Conservation (phyloP, 2,888 invertebrate genomes). For the Stenotaenia linearis region DNA sequence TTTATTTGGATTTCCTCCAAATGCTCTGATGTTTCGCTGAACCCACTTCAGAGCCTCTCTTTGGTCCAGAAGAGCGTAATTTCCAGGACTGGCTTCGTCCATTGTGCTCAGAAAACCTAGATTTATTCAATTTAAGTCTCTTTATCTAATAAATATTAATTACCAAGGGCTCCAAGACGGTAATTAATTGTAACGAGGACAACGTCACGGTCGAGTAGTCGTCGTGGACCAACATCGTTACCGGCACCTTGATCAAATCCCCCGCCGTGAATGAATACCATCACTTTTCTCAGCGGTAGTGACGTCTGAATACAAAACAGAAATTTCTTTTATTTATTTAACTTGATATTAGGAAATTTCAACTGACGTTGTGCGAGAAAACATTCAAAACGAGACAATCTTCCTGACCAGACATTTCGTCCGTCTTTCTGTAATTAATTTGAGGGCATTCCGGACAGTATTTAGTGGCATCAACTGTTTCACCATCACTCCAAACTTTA, state of each 20-base stretch:
- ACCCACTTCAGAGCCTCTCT: conserved; percentile 10
- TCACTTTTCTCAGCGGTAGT: background rate
- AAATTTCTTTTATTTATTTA: no score
- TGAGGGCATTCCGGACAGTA: background rate
- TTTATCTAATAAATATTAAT: background rate
- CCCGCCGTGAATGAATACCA: conserved; percentile 30
- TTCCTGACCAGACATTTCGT: background rate
- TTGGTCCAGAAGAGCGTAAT: conserved; percentile 24
- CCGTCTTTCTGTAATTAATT: background rate
- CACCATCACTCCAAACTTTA: background rate
- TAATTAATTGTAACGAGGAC: conserved; percentile 31
- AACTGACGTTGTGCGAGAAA: background rate
- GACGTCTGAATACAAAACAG: no score
- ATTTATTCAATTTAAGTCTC: background rate
- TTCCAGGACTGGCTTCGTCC: background rate
- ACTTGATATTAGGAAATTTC: no score
- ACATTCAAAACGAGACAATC: conserved; percentile 31
- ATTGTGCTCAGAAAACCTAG: background rate
- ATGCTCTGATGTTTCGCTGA: background rate
- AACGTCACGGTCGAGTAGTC: conserved; percentile 24
- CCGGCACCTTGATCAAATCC: background rate
- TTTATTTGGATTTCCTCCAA: conserved; percentile 17
- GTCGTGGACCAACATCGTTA: background rate
- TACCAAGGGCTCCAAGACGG: conserved; percentile 31
- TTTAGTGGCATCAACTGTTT: background rate